Evolutionary conservation across 2,888 invertebrate genomes (phyloP).

Genomic region (Hypena proboscidalis): DNA sequence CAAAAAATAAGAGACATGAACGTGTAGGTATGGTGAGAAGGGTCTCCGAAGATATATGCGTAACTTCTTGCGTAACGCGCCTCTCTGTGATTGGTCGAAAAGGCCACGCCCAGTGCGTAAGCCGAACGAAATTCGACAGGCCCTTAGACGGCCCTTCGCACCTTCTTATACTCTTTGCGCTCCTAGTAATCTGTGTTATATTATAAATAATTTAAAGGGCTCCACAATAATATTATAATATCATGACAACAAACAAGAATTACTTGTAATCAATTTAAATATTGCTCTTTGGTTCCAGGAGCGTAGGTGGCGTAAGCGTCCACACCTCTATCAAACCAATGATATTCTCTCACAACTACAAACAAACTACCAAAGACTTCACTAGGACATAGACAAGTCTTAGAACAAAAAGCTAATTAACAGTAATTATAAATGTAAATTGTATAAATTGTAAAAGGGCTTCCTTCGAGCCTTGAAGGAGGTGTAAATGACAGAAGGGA

Average conservation of each 20-base stretch:
- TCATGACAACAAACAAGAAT: constrained; percentile 56
- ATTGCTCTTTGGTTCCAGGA: background rate
- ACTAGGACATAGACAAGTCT: constrained; percentile 17
- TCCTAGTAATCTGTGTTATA: constrained; percentile 83
- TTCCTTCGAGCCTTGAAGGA: constrained; percentile 44
- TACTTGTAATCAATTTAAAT: constrained; percentile 24
- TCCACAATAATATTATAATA: constrained; percentile 64
- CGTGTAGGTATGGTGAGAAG: constrained; percentile 48
- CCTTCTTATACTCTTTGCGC: constrained; percentile 68
- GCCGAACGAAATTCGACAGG: constrained; percentile 72
- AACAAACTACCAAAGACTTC: background rate
- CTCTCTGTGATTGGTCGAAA: constrained; percentile 68
- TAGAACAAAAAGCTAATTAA: constrained; percentile 47
- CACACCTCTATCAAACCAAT: no score
- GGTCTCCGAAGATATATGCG: constrained; percentile 58
- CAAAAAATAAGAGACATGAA: constrained; percentile 31
- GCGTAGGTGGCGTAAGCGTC: no score
- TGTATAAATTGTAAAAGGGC: constrained; percentile 41
- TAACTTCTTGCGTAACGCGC: constrained; percentile 73
- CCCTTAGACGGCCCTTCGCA: constrained; percentile 75
- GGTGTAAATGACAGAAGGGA: constrained; percentile 78
- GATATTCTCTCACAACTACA: no score
- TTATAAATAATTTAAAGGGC: constrained; percentile 86
- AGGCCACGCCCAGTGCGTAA: constrained; percentile 81
- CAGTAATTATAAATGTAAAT: constrained; percentile 65